A percentile compares a stretch with the other conserved stretches of the same genome.
phyloP scores from a whole-genome alignment of 2,888 invertebrate genomes.

The Tetramorium bicarinatum region DNA sequence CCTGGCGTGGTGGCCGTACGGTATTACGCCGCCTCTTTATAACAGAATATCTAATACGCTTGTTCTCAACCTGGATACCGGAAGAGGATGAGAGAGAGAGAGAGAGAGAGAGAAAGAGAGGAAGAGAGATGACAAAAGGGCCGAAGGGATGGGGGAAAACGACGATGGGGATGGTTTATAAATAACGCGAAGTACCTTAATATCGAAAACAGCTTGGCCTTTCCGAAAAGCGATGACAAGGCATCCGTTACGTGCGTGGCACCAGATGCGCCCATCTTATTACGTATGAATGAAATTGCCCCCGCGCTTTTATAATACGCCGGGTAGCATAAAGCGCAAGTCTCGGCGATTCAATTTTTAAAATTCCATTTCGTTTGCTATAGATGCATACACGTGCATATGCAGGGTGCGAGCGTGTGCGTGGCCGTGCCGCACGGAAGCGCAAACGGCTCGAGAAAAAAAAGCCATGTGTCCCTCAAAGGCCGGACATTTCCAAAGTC shows the following conservation, averaged over 20 bases:
- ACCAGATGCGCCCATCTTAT: conserved; percentile 52
- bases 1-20: conserved; percentile 34
- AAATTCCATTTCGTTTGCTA: conserved; percentile 55
- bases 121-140: background rate
- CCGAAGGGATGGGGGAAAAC: background rate
- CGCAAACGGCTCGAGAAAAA: conserved; percentile 18
- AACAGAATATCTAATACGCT: conserved; percentile 72
- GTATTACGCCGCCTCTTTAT: conserved; percentile 72
- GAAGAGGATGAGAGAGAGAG: conserved; percentile 13
- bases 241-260: conserved; percentile 42
- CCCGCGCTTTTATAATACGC: conserved; percentile 45
- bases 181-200: conserved; percentile 67
- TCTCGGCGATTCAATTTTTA: conserved; percentile 56
- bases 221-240: conserved; percentile 54
- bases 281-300: conserved; percentile 58
- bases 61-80: conserved; percentile 58
- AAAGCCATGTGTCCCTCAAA: conserved; percentile 5
- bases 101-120: conserved; percentile 26
- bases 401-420: background rate
- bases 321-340: conserved; percentile 9
- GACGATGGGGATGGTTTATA: conserved; percentile 57
- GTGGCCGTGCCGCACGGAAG: background rate
- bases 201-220: conserved; percentile 61
- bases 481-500: conserved; percentile 8
- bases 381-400: background rate